Conservation (phyloP, 2,888 invertebrate genomes). For the Tetramorium bicarinatum region DNA sequence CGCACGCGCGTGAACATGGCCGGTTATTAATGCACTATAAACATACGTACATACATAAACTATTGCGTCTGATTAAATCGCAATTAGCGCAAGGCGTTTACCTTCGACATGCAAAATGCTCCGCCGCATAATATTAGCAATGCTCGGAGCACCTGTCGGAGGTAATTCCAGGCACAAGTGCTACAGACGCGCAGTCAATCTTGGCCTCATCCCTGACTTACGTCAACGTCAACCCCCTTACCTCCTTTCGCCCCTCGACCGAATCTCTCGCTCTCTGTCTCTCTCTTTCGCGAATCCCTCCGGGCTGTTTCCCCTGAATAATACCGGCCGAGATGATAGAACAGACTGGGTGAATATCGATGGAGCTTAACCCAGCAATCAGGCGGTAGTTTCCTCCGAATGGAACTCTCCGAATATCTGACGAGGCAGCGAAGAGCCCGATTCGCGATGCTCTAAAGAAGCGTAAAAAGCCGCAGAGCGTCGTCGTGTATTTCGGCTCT, state of each 20-base stretch:
- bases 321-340: slow-evolving; percentile 46
- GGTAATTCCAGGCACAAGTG: slow-evolving; percentile 51
- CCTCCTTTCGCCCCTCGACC: background rate
- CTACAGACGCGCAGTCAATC: slow-evolving; percentile 55
- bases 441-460: slow-evolving; percentile 47
- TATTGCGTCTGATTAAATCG: slow-evolving; percentile 40
- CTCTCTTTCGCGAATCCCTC: slow-evolving; percentile 29
- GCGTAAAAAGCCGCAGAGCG: slow-evolving; percentile 23
- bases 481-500: slow-evolving; percentile 21
- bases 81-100: slow-evolving; percentile 50
- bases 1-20: background rate
- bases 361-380: slow-evolving; percentile 57
- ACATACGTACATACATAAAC: slow-evolving; percentile 8
- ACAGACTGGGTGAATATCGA: slow-evolving; percentile 58
- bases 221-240: slow-evolving; percentile 49
- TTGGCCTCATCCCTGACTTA: slow-evolving; percentile 57
- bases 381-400: slow-evolving; percentile 53
- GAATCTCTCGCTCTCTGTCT: background rate
- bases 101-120: slow-evolving; percentile 46
- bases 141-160: slow-evolving; percentile 53
- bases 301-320: slow-evolving; percentile 54
- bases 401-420: slow-evolving; percentile 55
- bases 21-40: slow-evolving; percentile 10
- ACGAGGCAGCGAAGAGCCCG: slow-evolving; percentile 42
- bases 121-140: slow-evolving; percentile 48